A percentile compares a stretch with the other conserved stretches of the same genome.
Conservation (phyloP, 2,888 invertebrate genomes). For the Ophion slaviceki region DNA sequence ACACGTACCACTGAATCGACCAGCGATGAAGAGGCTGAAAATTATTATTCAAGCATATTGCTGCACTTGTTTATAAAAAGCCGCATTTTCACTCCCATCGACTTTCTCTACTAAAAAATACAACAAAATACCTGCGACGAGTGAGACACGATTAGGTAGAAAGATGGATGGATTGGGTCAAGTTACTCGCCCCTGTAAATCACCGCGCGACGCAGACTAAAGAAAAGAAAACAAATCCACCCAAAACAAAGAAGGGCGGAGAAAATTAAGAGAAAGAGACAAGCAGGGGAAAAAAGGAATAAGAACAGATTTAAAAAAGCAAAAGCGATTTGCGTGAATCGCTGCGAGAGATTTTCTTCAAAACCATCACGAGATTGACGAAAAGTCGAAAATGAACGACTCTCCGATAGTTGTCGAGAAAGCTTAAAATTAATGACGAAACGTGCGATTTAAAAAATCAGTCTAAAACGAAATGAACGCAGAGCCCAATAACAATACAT, state of each 20-base stretch:
- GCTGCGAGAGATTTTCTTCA: not conserved
- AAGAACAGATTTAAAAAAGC: not conserved
- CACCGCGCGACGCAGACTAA: not conserved
- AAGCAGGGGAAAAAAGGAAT: not conserved
- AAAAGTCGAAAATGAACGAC: not conserved
- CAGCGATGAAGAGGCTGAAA: not conserved
- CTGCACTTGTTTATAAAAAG: not conserved
- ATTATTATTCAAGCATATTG: not conserved
- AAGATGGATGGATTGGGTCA: not conserved
- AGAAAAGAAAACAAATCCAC: not conserved
- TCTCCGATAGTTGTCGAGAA: slow-evolving; percentile 16
- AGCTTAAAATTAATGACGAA: slow-evolving; percentile 23
- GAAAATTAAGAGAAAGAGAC: not conserved
- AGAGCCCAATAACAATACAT: slow-evolving; percentile 8
- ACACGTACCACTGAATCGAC: not conserved
- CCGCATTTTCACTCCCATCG: not conserved
- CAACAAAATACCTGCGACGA: not conserved
- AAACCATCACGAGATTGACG: slow-evolving; percentile 2
- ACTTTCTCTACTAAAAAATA: not conserved
- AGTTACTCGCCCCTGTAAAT: slow-evolving; percentile 12
- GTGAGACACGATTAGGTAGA: not conserved
- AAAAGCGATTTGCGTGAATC: not conserved
- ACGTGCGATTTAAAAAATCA: slow-evolving; percentile 35
- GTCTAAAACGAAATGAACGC: not conserved
- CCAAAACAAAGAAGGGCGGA: not conserved